Base-by-base conservation (phyloP, 2,888 invertebrate genomes). In the Mimumesa dahlbomi region DNA sequence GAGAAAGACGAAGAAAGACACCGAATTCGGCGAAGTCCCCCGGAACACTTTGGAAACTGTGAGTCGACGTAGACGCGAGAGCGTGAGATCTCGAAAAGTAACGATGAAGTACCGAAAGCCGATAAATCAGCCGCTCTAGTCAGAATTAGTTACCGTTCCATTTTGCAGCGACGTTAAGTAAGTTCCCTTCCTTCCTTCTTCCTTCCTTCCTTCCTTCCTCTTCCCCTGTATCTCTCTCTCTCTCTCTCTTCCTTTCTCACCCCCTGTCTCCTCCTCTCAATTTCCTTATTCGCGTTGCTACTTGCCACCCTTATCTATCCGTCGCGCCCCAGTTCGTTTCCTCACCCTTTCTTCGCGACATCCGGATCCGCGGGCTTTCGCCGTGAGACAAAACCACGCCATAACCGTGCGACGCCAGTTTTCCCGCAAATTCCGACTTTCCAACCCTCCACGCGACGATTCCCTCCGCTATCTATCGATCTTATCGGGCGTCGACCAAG, bases 91-190 rank as follows among this genome's bases (percentile, higher is more conserved):
- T 42, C 69, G 73, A 67, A 58, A 66, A 70, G 69, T 65, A 64
- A 69, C 68, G 68, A 77, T 74, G 79, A 84, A 79, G 85, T 79
- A 81, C 77, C 79, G 79, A 82, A 86, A 85, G 81, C 83, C 84
- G 82, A 87, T 87, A 85, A 87, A 87, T 87, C 84, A 85, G 71
- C 64, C 69, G 56, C 70, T 75, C 78, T 75, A 81, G 82, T 84
- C 73, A 79, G 81, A 87, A 88, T 87, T 86, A 87, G 86, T 86
- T 86, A 84, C 82, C 81, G 81, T 82, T 81, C 81, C 85, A 85
- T 86, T 88, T 85, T 83, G 83, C 85, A 82, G 83, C 80, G 80
- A 77, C 84, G 84, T 82, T 85, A 85, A 86, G 85, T 83, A 85
- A 84, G 80, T 82, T 80, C 80, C 76, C 77, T 63, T 76, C 77